These are phyloP conservation scores for Cerastis rubricosa DNA, from an alignment of 2,888 invertebrate genomes.

Conservation along the genomic window DNA sequence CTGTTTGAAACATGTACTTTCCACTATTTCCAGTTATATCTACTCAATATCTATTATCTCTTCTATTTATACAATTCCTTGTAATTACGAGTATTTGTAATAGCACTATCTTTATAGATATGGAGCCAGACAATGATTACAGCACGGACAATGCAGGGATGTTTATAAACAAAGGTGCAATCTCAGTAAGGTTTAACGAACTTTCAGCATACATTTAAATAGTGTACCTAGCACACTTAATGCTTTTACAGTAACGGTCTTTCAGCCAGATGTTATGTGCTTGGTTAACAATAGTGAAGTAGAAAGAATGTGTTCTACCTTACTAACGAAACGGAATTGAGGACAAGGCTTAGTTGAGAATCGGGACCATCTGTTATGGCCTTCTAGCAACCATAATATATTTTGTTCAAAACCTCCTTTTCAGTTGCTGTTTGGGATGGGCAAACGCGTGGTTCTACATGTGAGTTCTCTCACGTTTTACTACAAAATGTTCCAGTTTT, in stretches of 20 bases:
- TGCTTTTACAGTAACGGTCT: neutral
- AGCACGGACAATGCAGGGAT: conserved; percentile 25
- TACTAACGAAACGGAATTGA: neutral
- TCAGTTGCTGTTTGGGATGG: neutral
- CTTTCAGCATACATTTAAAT: conserved; percentile 1
- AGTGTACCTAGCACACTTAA: too few relatives aligned
- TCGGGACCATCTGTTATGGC: neutral
- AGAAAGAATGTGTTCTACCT: neutral
- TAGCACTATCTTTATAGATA: conserved; percentile 32
- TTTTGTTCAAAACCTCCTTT: neutral
- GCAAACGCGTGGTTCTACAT: neutral
- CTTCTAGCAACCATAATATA: neutral
- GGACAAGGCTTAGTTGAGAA: neutral
- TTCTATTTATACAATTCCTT: conserved; percentile 49
- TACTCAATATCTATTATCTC: conserved; percentile 35
- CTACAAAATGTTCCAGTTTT: conserved; percentile 11
- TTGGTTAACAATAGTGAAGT: neutral
- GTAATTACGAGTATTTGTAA: conserved; percentile 36
- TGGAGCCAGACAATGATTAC: conserved; percentile 29
- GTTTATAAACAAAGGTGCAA: conserved; percentile 38
- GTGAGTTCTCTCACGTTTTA: conserved; percentile 21
- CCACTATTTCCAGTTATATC: conserved; percentile 33
- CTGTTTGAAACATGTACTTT: conserved; percentile 27
- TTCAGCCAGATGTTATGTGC: neutral
- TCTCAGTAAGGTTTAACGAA: conserved; percentile 8